Percentiles rank a stretch among this genome's conserved stretches.
phyloP scores from a whole-genome alignment of 2,888 invertebrate species.

The Creontiades dilutus region DNA sequence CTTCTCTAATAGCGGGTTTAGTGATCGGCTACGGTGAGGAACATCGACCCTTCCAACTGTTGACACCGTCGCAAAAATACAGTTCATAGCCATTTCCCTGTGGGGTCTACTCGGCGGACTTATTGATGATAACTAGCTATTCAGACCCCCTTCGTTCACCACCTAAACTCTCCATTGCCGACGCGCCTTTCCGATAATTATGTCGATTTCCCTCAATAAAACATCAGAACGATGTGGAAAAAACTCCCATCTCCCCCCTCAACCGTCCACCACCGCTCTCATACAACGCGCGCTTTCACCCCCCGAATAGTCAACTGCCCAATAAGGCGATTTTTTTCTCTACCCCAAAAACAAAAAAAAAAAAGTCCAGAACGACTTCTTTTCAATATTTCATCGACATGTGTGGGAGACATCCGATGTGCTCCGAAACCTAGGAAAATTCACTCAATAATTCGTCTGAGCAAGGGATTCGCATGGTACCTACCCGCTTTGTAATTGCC shows the following conservation, averaged over 20 bases:
- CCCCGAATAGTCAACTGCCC: background rate
- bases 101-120: background rate
- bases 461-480: background rate
- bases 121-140: conserved; percentile 2
- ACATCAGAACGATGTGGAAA: background rate
- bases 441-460: conserved; percentile 3
- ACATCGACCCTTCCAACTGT: background rate
- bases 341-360: background rate
- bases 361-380: background rate
- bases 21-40: background rate
- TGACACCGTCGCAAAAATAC: background rate
- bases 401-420: background rate
- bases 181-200: background rate
- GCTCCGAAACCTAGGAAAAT: background rate
- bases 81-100: too few relatives aligned
- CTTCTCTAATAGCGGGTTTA: background rate
- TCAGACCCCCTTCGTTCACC: too few relatives aligned
- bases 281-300: background rate
- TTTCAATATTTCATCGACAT: conserved; percentile 8
- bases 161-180: background rate
- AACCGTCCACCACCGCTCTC: background rate
- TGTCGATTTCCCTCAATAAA: conserved; percentile 18
- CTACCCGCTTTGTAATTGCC: background rate
- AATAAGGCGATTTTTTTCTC: background rate
- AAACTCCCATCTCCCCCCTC: background rate